Evolutionary conservation across 2,113 vertebrate genomes (phyloP), one percentile per base, ranked within the genome.

Genomic region (Limanda limanda): DNA sequence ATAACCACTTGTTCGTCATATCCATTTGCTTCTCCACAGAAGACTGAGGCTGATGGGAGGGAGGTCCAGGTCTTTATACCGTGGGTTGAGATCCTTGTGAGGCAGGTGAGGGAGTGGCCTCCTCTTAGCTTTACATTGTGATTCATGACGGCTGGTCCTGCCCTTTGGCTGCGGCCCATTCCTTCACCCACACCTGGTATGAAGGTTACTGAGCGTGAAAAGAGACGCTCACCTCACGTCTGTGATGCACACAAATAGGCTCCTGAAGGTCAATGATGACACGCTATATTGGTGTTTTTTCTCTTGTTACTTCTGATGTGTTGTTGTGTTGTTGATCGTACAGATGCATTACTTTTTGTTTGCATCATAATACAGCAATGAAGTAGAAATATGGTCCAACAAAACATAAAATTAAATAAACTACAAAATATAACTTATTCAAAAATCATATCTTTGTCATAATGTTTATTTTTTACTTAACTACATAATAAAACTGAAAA

Each of bases 1-100:
- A 59, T 24, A 72, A 57, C 87, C 78, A 84, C 35, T 21, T 1
- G 17, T 75, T 76, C n/a, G 67, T 70, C 77, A 81, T 88, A 24
- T 25, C 48, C 67, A 83, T 74, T 70, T 54, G 51, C 51, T 54
- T 20, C 51, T 78, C 51, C 4, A 20, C 13, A 6, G n/a, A 72
- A 64, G 42, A 86, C 42, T 86, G 69, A 61, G 57, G 23, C 68
- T 11, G 73, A 52, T 40, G 55, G 52, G 55, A 68, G 72, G 54
- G 35, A 55, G 55, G 20, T 12, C 5, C n/a, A 27, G 47, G 3
- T 68, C 42, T 86, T 84, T 89, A 89, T 89, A 82, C 40, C 12
- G 9, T 45, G 24, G 47, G 76, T 42, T 31, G 60, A 58, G 73
- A 67, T 65, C 68, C 68, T 27, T 55, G 1, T 57, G 23, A 10